Evolutionary conservation across 2,797 vertebrate species (phyloP).

Genomic region (Triplophysa yarkandensis): DNA sequence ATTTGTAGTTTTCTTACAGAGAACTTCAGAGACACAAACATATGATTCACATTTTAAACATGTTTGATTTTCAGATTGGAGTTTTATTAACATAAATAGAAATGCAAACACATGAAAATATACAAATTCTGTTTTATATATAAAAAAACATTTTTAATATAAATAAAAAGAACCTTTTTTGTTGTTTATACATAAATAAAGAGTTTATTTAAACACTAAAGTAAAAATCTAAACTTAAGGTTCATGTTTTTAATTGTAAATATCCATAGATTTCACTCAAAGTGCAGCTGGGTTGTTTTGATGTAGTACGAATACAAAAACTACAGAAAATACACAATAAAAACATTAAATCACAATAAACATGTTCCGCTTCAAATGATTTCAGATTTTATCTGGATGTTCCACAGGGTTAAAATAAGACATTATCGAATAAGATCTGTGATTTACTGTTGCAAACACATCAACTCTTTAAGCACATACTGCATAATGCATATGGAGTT

Average conservation of each 20-base stretch:
- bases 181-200: too few relatives aligned
- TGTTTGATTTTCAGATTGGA: not conserved
- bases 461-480: not conserved
- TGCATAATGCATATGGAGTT: not conserved
- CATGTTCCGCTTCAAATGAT: not conserved
- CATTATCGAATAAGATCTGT: not conserved
- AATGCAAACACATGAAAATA: not conserved
- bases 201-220: too few relatives aligned
- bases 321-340: too few relatives aligned
- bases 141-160: too few relatives aligned
- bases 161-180: too few relatives aligned
- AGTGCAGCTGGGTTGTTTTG: too few relatives aligned
- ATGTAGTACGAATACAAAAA: too few relatives aligned
- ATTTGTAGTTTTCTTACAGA: slow-evolving; percentile 22
- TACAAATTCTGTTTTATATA: too few relatives aligned
- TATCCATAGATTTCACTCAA: too few relatives aligned
- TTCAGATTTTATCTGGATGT: not conserved
- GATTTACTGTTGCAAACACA: not conserved
- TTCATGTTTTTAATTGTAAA: too few relatives aligned
- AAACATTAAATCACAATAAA: not conserved
- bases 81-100: not conserved
- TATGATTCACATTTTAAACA: not conserved
- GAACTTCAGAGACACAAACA: not conserved
- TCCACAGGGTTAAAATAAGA: not conserved
- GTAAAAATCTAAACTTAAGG: too few relatives aligned